These are phyloP conservation scores for Brachionus sp. DNA, from an alignment of 1,140 invertebrate species.

Conservation along the genomic window DNA sequence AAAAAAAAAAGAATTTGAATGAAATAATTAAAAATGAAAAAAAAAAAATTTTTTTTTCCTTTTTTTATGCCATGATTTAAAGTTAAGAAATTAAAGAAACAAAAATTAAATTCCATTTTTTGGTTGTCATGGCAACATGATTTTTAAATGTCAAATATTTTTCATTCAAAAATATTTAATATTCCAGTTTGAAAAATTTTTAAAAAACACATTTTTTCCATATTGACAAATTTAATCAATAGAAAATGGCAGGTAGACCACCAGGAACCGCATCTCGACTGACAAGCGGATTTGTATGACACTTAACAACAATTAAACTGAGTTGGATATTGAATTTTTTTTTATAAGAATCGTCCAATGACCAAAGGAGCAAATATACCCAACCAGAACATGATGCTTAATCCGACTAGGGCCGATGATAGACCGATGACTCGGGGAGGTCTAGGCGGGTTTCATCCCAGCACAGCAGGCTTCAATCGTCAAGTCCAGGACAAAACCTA, in stretches of 20 bases:
- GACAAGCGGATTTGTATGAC: constrained; percentile 21
- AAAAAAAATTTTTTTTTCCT: not conserved
- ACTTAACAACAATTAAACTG: no score
- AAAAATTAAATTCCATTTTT: not conserved
- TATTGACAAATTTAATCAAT: not conserved
- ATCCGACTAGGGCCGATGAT: constrained; percentile 23
- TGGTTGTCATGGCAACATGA: not conserved
- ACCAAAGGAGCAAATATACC: constrained; percentile 33
- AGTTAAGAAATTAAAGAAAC: not conserved
- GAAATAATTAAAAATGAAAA: not conserved
- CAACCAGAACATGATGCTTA: constrained; percentile 6
- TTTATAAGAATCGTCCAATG: not conserved
- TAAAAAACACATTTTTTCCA: not conserved
- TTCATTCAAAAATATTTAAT: not conserved
- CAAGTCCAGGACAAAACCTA: constrained; percentile 43
- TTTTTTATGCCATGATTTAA: not conserved
- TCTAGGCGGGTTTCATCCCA: constrained; percentile 23
- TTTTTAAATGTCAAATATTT: constrained; percentile 10
- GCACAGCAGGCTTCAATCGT: constrained; percentile 21
- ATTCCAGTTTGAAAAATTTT: not conserved
- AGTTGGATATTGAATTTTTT: no score
- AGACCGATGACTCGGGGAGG: constrained; percentile 44
- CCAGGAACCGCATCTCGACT: constrained; percentile 45
- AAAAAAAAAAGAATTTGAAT: no score
- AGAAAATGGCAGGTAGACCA: constrained; percentile 44